These are phyloP conservation scores for Hemicentrotus pulcherrimus DNA, from an alignment of 35 echinoderm and acorn worm species.

Conservation along the genomic window DNA sequence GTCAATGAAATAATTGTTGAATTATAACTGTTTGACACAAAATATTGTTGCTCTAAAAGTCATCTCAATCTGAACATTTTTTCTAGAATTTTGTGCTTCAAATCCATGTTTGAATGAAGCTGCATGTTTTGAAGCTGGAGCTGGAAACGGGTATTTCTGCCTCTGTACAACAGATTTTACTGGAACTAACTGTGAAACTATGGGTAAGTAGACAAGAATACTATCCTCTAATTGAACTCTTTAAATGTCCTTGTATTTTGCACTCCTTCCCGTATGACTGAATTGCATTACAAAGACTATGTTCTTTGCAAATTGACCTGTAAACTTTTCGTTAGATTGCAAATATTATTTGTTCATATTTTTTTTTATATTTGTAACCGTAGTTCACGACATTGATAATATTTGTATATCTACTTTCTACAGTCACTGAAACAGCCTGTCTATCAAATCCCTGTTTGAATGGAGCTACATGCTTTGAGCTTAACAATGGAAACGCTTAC, in stretches of 20 bases:
- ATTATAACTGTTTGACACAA: not conserved
- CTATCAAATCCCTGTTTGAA: conserved; percentile 22
- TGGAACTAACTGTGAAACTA: not conserved
- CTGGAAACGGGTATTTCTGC: not conserved
- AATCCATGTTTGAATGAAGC: not conserved
- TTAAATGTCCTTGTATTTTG: no score
- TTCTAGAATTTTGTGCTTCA: not conserved
- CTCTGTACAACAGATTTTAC: not conserved
- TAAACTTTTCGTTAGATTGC: no score
- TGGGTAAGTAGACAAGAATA: not conserved
- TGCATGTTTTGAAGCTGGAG: not conserved
- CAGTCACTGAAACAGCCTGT: not conserved
- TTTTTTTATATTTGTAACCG: no score
- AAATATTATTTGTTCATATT: no score
- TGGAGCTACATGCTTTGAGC: not conserved
- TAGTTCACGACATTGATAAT: no score
- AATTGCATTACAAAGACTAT: no score
- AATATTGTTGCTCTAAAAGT: not conserved
- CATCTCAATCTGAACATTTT: not conserved
- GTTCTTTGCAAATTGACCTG: no score
- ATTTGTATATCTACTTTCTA: not conserved
- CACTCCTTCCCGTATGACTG: no score
- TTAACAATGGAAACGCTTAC: conserved; percentile 22
- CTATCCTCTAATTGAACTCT: no score
- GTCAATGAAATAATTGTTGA: not conserved